Percentiles rank a stretch among this genome's conserved stretches.
These are phyloP conservation scores for Malurus splendens DNA, from an alignment of 2,797 vertebrate genomes.

Conservation along the genomic window DNA sequence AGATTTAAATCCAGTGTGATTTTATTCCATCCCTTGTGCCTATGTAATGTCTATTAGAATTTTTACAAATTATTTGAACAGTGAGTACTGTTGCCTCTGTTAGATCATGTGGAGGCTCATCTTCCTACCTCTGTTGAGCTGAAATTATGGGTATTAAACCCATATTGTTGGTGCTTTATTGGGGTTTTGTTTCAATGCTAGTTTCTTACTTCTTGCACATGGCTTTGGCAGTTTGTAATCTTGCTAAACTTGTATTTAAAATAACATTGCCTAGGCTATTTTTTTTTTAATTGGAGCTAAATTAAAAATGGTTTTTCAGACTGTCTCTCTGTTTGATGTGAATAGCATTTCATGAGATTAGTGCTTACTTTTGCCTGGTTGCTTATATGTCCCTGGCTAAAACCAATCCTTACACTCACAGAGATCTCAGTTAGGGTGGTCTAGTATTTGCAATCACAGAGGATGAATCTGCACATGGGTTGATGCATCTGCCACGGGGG, in stretches of 20 bases:
- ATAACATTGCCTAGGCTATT: background rate
- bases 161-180: background rate
- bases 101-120: background rate
- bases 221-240: background rate
- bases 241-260: background rate
- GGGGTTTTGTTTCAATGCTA: background rate
- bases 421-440: background rate
- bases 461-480: background rate
- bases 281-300: background rate
- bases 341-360: background rate
- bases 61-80: background rate
- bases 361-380: background rate
- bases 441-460: background rate
- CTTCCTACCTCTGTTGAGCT: background rate
- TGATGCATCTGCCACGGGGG: accelerated
- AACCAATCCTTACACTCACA: background rate
- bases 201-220: background rate
- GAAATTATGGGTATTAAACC: background rate
- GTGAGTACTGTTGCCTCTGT: background rate
- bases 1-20: background rate
- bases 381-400: background rate
- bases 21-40: background rate
- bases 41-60: background rate
- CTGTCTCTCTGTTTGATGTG: background rate
- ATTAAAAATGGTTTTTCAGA: background rate